Percentiles rank a stretch among this genome's conserved stretches.
These are phyloP conservation scores for Heliothis peltigera DNA, from an alignment of 2,888 invertebrate genomes.

Conservation along the genomic window DNA sequence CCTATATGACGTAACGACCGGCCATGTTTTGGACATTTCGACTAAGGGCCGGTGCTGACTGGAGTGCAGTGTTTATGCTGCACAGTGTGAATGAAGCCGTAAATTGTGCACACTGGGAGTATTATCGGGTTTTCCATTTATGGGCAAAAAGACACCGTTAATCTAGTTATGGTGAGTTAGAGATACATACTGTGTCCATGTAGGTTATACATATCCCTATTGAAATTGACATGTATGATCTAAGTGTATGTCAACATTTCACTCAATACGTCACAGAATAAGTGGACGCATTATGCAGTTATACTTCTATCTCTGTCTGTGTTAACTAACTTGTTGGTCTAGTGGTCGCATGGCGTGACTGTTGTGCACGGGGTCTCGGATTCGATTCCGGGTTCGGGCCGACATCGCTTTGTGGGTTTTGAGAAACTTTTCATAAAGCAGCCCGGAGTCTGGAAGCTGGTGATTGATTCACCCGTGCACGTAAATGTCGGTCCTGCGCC, in stretches of 20 bases:
- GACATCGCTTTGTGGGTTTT: too few species aligned
- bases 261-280: background rate
- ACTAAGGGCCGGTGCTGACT: slow-evolving; percentile 41
- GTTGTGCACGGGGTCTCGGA: too few species aligned
- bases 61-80: slow-evolving; percentile 34
- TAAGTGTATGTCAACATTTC: background rate
- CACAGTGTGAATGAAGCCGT: slow-evolving; percentile 49
- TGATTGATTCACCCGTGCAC: too few species aligned
- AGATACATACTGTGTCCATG: slow-evolving; percentile 7
- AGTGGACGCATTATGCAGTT: background rate
- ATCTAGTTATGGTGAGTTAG: slow-evolving; percentile 39
- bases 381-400: too few species aligned
- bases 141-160: slow-evolving; percentile 43
- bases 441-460: too few species aligned
- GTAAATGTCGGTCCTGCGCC: too few species aligned
- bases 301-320: too few species aligned
- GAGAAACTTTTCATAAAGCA: too few species aligned
- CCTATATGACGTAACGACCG: slow-evolving; percentile 22
- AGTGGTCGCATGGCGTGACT: too few species aligned
- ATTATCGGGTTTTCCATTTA: slow-evolving; percentile 37
- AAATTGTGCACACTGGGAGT: slow-evolving; percentile 38
- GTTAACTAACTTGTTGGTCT: too few species aligned
- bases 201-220: slow-evolving; percentile 22
- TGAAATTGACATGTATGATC: slow-evolving; percentile 1
- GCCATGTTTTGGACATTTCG: slow-evolving; percentile 33